Base-by-base conservation (phyloP, 2,888 invertebrate species). In the Cactoblastis cactorum region DNA sequence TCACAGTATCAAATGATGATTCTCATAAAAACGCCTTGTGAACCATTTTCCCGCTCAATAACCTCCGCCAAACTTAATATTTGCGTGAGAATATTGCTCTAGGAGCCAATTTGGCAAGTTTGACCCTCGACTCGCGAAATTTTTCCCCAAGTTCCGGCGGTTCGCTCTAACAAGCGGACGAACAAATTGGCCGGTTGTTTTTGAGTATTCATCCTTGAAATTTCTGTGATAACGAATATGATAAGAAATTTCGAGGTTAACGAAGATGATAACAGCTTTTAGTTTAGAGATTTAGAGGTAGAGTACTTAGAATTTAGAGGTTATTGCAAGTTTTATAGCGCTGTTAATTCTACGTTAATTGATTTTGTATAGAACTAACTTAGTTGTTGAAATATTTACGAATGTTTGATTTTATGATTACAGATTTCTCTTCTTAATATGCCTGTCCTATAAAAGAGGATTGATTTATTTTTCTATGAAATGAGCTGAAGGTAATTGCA, bases 101-200 rank as follows among this genome's bases (percentile, higher is more conserved):
- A 58, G 53, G 55, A 54, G 58, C 57, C 61, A 66, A 65, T 67
- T 45, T 52, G 50, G 43, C 15, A 56, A 61, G 54, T 63, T 57
- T 58, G 61, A 57, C 59, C 58, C 51, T 39, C 50, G 54, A 57
- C 49, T 55, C 53, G 35, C 19, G 43, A 53, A 53, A 56, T 56
- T 56, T 53, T 56, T n/a, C n/a, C n/a, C 50, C 53, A 55, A 56
- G 50, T 52, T 52, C 39, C 47, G 45, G 38, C 51, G 50, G 50
- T 45, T 54, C 41, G 24, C 8, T 37, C 47, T 59, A 59, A 56
- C 57, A 57, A 59, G 57, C 52, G 50, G 46, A 50, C 45, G 45
- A 34, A 47, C 56, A 59, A 59, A 55, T 56, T 56, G 53, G 49
- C 46, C 24, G 39, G 19, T 35, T 50, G 39, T 47, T 53, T 51